phyloP scores from a whole-genome alignment of 2,797 vertebrate genomes.

The Liasis olivaceus region DNA sequence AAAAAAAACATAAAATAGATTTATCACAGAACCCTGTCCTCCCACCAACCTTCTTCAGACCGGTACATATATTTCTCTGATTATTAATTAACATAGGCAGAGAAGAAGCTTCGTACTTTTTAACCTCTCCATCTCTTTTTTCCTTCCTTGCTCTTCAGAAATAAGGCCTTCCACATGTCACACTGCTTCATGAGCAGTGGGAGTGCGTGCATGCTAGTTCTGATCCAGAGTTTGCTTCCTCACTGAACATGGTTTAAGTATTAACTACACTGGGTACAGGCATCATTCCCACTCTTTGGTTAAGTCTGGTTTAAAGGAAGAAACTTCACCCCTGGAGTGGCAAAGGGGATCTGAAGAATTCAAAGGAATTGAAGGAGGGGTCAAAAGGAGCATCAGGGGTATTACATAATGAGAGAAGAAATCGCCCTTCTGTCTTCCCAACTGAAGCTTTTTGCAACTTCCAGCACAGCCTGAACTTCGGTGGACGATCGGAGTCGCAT shows the following conservation, averaged over 20 bases:
- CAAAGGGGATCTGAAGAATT: neutral
- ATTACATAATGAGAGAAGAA: too few species aligned
- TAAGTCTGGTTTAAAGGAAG: neutral
- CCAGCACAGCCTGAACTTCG: neutral
- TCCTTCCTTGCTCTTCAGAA: slow-evolving; percentile 22
- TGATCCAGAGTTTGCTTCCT: too few species aligned
- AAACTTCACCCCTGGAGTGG: neutral
- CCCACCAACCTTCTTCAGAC: slow-evolving; percentile 61
- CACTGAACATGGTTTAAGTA: too few species aligned
- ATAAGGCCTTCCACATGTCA: neutral
- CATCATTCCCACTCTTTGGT: neutral
- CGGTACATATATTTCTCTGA: slow-evolving; percentile 63
- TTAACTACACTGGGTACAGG: neutral
- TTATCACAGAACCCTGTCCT: slow-evolving; percentile 65
- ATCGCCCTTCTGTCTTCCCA: neutral
- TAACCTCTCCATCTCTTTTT: slow-evolving; percentile 46
- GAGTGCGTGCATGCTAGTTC: neutral
- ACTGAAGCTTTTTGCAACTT: neutral
- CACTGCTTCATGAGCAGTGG: neutral
- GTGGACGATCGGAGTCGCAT: too few species aligned
- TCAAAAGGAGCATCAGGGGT: too few species aligned
- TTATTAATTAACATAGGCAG: slow-evolving; percentile 71
- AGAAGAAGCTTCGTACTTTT: slow-evolving; percentile 58
- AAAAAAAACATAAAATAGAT: slow-evolving; percentile 56
- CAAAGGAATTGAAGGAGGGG: too few species aligned